phyloP scores from a whole-genome alignment of 2,113 vertebrate species.

The Festucalex cinctus region DNA sequence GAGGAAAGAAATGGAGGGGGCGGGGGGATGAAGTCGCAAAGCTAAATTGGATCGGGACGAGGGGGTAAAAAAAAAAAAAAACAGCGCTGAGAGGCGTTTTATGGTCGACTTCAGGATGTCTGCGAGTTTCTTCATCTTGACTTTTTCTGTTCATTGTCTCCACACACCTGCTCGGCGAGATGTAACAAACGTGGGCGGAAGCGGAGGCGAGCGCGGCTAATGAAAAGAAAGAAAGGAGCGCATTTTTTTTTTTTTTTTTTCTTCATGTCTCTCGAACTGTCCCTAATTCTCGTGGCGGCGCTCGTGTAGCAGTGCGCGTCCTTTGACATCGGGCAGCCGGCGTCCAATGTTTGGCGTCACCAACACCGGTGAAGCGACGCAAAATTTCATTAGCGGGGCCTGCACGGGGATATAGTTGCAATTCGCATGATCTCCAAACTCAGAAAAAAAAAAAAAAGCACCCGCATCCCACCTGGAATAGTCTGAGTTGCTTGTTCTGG shows the following conservation, averaged over 20 bases:
- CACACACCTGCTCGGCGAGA: conserved; percentile 26
- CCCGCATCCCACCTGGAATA: background rate
- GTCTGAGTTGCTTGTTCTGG: background rate
- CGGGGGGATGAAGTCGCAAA: conserved; percentile 34
- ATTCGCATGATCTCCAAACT: background rate
- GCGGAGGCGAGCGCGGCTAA: background rate
- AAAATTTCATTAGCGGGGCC: background rate
- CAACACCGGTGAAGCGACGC: background rate
- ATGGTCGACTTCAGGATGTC: conserved; percentile 44
- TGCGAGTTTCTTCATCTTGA: conserved; percentile 17
- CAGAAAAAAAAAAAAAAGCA: too few relatives aligned
- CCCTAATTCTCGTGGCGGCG: background rate
- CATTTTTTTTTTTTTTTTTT: background rate
- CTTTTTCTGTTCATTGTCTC: conserved; percentile 24
- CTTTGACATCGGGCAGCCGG: background rate
- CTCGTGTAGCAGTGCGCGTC: background rate
- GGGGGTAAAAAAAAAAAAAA: too few relatives aligned
- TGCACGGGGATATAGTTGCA: background rate
- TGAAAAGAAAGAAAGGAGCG: conserved; percentile 4
- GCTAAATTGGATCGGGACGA: conserved; percentile 68
- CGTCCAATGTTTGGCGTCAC: background rate
- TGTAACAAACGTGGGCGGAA: conserved; percentile 31
- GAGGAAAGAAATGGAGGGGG: conserved; percentile 30
- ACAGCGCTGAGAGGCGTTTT: conserved; percentile 59
- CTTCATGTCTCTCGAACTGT: background rate